Conservation (phyloP, 2,113 vertebrate species). For the cattle (Bos taurus) region ARS-UCD2.0 NC_037336.1:60261501-60262000, state of each 20-base stretch:
- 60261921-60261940: too few species aligned
- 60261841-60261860: too few species aligned
- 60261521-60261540: background rate
- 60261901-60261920: too few species aligned
- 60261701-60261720: background rate
- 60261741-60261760: background rate
- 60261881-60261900: too few species aligned
- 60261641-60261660: background rate
- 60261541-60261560: background rate
- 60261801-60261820: too few species aligned
- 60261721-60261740: background rate
- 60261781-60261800: too few species aligned
- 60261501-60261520: background rate
- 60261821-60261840: too few species aligned
- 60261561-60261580: background rate
- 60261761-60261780: background rate
- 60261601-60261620: background rate
- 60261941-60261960: too few species aligned
- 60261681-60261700: background rate
- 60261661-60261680: background rate
- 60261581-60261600: background rate
- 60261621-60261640: background rate
- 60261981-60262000: too few species aligned
- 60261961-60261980: too few species aligned
- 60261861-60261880: too few species aligned